phyloP scores from a whole-genome alignment of 2,888 invertebrate genomes.

The Balanococcus diminutus region DNA sequence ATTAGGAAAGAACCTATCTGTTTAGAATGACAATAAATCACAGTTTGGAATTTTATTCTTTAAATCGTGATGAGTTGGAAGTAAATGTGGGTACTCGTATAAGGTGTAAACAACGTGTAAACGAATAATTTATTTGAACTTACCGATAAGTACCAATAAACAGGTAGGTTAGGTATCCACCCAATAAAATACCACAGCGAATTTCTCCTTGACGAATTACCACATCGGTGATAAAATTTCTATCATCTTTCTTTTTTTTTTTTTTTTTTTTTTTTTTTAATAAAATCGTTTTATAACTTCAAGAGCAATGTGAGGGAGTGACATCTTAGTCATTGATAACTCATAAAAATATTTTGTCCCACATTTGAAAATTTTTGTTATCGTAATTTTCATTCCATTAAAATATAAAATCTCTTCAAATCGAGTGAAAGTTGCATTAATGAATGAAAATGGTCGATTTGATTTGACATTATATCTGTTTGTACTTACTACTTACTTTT shows the following conservation, averaged over 20 bases:
- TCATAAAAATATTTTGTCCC: not conserved
- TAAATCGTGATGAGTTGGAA: too few relatives aligned
- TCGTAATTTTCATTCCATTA: not conserved
- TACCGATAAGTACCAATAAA: not conserved
- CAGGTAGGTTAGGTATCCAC: not conserved
- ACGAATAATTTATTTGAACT: not conserved
- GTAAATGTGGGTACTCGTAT: not conserved
- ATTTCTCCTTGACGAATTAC: not conserved
- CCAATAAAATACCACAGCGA: not conserved
- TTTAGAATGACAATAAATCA: not conserved
- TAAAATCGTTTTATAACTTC: not conserved
- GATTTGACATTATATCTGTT: not conserved
- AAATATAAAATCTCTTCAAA: not conserved
- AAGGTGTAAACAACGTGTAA: not conserved
- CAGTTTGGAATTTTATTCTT: too few relatives aligned
- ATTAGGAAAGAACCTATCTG: not conserved
- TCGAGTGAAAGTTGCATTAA: not conserved
- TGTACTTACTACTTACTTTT: too few relatives aligned
- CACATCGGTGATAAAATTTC: not conserved
- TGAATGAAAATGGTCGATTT: not conserved
- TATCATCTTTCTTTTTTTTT: not conserved
- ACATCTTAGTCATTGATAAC: not conserved
- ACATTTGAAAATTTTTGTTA: not conserved
- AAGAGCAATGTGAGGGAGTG: not conserved
- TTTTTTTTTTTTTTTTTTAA: not conserved